Evolutionary conservation across 2,888 invertebrate genomes (phyloP), one percentile per base, ranked within the genome.

Genomic region (Nemapogon koenigi): DNA sequence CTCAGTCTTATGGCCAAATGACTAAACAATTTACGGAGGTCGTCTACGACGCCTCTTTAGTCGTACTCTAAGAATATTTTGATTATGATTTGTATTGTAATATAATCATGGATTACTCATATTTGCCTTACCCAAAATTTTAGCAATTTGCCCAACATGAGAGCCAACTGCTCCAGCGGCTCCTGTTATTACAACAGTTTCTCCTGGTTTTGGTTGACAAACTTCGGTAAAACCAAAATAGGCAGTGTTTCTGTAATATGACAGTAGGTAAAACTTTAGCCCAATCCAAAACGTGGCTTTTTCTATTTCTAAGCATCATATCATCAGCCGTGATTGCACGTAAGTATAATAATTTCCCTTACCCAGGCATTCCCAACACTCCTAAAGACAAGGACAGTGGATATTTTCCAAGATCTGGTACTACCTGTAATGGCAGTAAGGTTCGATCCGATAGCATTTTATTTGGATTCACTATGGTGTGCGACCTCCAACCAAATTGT

Each of bases 91-190:
- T 7, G 22, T 22, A 22, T 10, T 22, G 13, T 10, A 28, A 28
- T n/a, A 28, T 10, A n/a, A 28, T 10, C 17, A n/a, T 4, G 4
- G 7, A 13, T n/a, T n/a, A 35, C n/a, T 27, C 3, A 26, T 4
- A 22, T 6, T 22, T 11, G n/a, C 16, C 49, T 32, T 52, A 75
- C 78, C 87, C 60, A 86, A 78, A 35, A 86, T 81, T 68, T 90
- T 90, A 1, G 84, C 91, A 44, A 91, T 87, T 72, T 91, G 91
- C 2, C 90, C 90, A 16, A 89, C 90, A 35, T 86, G 80, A 41
- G 83, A 85, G 4, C 91, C 91, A 10, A 91, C 90, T 25, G 90
- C 90, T 13, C 91, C 91, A 15, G 88, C 90, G 10, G 90, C 91
- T 3, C 86, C 86, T 17, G 84, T 86, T 1, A 91, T 83, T 1